A percentile compares a stretch with the other conserved stretches of the same genome.
Conservation (phyloP, 2,113 vertebrate species). For the Microcebus murinus region DNA sequence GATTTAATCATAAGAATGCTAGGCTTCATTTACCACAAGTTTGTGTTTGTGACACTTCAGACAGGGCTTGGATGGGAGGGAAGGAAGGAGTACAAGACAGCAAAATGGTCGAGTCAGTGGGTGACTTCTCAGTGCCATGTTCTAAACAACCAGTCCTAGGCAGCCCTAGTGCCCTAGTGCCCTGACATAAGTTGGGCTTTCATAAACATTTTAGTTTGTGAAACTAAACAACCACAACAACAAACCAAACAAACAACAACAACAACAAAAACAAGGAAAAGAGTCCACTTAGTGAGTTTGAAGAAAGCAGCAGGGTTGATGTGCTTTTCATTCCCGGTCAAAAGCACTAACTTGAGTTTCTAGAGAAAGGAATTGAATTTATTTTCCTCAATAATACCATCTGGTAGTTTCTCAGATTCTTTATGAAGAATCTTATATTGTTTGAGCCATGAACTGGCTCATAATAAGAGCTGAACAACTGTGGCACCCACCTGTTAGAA, state of each 20-base stretch:
- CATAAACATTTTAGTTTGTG: not conserved
- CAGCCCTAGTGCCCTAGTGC: not conserved
- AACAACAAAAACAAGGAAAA: not conserved
- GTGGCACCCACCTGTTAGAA: conserved; percentile 76
- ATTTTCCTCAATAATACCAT: not conserved
- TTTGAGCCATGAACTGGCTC: conserved; percentile 55
- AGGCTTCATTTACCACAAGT: not conserved
- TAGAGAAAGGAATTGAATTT: not conserved
- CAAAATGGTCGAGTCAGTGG: not conserved
- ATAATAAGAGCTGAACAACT: conserved; percentile 68
- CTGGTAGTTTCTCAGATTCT: conserved; percentile 16
- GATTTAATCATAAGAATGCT: not conserved
- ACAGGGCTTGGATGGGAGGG: not conserved
- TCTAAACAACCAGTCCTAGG: not conserved
- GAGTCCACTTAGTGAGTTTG: not conserved
- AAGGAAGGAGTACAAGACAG: not conserved
- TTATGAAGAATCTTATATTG: conserved; percentile 66
- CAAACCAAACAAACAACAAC: not conserved
- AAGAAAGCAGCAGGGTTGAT: not conserved
- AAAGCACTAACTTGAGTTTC: not conserved
- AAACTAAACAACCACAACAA: not conserved
- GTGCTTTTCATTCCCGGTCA: conserved; percentile 20
- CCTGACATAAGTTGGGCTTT: not conserved
- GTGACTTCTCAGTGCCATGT: not conserved
- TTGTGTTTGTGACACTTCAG: conserved; percentile 18